These are phyloP conservation scores for Melanaphis sacchari DNA, from an alignment of 1,140 invertebrate species.

Conservation along the genomic window DNA sequence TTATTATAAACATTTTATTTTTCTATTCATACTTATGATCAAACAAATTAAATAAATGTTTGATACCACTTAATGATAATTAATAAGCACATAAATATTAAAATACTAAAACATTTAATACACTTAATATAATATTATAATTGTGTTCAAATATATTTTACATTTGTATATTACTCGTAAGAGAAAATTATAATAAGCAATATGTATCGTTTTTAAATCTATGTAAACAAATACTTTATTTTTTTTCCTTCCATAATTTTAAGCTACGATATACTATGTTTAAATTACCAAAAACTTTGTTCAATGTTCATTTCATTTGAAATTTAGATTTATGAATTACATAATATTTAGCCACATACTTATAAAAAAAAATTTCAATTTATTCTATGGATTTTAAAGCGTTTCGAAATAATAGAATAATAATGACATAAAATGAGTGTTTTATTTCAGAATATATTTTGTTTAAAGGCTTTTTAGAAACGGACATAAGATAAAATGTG, in stretches of 20 bases:
- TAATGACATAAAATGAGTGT: neutral
- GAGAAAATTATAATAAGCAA: neutral
- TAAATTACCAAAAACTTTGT: neutral
- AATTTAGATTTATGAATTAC: conserved; percentile 4
- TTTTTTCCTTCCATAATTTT: neutral
- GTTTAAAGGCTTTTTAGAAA: neutral
- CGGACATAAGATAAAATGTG: neutral
- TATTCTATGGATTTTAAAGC: neutral
- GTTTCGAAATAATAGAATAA: neutral
- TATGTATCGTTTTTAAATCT: neutral
- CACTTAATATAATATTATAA: neutral
- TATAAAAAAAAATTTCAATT: neutral
- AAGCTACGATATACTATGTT: neutral
- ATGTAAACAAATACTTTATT: neutral
- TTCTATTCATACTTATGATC: neutral
- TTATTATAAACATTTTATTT: neutral
- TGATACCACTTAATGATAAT: neutral
- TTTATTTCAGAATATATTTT: conserved; percentile 7
- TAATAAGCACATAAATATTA: neutral
- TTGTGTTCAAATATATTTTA: neutral
- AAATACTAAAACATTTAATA: neutral
- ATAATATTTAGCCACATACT: neutral
- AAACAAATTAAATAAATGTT: neutral
- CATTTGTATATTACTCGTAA: no score
- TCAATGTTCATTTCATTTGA: neutral